Conservation (phyloP, 30 jellyfish, hydroid and myxozoan genomes). For the Chrysaora quinquecirrha region DNA sequence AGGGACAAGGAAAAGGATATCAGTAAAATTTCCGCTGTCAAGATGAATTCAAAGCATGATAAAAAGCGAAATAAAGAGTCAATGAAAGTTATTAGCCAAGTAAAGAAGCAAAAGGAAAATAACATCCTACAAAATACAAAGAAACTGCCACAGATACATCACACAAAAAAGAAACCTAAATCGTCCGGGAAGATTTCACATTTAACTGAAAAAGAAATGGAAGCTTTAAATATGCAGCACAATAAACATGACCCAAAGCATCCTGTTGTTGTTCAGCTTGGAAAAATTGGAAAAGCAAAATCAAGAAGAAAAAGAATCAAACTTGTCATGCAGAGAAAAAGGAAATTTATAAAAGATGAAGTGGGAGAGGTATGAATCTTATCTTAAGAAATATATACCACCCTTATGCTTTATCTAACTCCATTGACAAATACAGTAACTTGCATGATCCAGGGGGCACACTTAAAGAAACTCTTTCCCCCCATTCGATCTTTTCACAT, state of each 20-base stretch:
- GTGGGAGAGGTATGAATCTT: background rate
- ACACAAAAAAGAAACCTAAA: background rate
- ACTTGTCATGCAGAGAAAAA: slow-evolving; percentile 47
- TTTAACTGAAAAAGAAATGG: background rate
- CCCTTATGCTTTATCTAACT: too few species aligned
- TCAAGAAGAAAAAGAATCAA: slow-evolving; percentile 63
- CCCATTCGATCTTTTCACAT: too few species aligned
- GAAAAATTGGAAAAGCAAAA: slow-evolving; percentile 65
- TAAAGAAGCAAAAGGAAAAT: background rate
- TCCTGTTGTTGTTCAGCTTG: slow-evolving; percentile 23
- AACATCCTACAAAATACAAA: background rate
- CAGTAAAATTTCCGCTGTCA: too few species aligned
- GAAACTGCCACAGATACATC: background rate
- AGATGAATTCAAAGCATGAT: background rate
- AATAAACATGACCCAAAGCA: background rate
- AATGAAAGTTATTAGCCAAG: background rate
- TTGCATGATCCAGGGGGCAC: too few species aligned
- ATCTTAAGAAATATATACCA: too few species aligned
- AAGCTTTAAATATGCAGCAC: background rate
- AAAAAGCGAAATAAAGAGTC: background rate
- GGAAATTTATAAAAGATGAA: background rate
- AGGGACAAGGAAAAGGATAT: background rate
- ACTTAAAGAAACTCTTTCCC: too few species aligned
- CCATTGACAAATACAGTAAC: too few species aligned
- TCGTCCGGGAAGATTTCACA: background rate